phyloP scores from a whole-genome alignment of 1,140 invertebrate species.

The Cotesia chilonis region DNA sequence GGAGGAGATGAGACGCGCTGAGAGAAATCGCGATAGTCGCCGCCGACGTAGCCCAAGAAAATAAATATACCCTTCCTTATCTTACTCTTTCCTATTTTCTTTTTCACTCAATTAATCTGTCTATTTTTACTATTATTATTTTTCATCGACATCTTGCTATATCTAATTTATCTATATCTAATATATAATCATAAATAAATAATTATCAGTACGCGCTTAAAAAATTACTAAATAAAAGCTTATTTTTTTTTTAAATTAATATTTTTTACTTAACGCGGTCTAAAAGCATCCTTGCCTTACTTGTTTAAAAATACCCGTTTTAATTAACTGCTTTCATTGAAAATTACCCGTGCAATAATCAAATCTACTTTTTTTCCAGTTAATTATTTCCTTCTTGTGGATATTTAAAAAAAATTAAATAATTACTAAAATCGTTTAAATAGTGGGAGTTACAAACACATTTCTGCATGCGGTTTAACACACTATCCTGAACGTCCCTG shows the following conservation, averaged over 20 bases:
- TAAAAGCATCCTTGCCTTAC: conserved; percentile 15
- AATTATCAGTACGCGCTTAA: no score
- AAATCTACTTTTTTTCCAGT: not conserved
- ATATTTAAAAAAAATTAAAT: not conserved
- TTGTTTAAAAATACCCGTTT: not conserved
- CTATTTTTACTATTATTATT: not conserved
- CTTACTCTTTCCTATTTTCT: conserved; percentile 34
- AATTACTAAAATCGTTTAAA: no score
- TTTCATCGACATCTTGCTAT: not conserved
- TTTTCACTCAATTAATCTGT: not conserved
- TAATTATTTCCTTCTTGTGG: not conserved
- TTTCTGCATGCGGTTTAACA: conserved; percentile 8
- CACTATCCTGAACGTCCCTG: not conserved
- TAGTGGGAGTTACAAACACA: not conserved
- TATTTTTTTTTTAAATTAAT: no score
- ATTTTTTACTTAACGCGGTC: conserved; percentile 21
- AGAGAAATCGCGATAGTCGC: conserved; percentile 58
- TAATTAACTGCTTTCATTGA: not conserved
- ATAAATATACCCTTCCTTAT: conserved; percentile 46
- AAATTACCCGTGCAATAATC: conserved; percentile 7
- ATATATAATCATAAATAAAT: no score
- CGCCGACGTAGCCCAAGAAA: conserved; percentile 64
- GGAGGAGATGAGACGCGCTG: conserved; percentile 73
- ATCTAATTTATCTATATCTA: no score
- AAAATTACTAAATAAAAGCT: no score